These are phyloP conservation scores for Pasiphila rectangulata DNA, from an alignment of 2,888 invertebrate genomes.

Conservation along the genomic window DNA sequence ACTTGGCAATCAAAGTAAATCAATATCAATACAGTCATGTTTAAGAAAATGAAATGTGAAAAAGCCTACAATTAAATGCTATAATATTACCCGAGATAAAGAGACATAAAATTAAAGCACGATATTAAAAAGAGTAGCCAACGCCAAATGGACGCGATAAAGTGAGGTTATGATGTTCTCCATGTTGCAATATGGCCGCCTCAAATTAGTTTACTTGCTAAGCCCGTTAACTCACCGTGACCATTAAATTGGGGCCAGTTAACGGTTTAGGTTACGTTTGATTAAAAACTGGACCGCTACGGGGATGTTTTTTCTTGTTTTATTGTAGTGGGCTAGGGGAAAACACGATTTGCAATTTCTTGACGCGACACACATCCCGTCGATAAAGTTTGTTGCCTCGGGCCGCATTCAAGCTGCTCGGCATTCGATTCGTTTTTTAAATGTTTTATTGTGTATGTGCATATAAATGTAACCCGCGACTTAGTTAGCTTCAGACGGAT, in stretches of 20 bases:
- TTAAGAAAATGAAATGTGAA: too few relatives aligned
- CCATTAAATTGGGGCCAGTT: conserved; percentile 39
- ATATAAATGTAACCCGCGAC: too few relatives aligned
- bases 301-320: conserved; percentile 32
- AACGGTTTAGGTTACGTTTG: conserved; percentile 37
- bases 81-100: conserved; percentile 64
- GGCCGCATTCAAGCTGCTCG: conserved; percentile 34
- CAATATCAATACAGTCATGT: too few relatives aligned
- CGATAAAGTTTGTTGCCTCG: conserved; percentile 51
- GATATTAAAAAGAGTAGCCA: conserved; percentile 72
- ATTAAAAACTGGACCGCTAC: conserved; percentile 32
- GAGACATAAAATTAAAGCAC: conserved; percentile 73
- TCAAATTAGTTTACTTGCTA: conserved; percentile 56
- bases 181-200: conserved; percentile 60
- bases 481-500: too few relatives aligned
- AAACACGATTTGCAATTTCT: conserved; percentile 66
- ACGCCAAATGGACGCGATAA: conserved; percentile 71
- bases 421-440: conserved; percentile 30
- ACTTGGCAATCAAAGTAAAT: too few relatives aligned
- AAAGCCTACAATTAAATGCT: conserved; percentile 61
- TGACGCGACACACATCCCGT: conserved; percentile 57
- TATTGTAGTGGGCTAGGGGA: conserved; percentile 58
- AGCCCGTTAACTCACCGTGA: conserved; percentile 38
- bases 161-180: conserved; percentile 64
- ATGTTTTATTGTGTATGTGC: conserved; percentile 38